Percentiles rank a stretch among this genome's conserved stretches.
Evolutionary conservation across 2,113 vertebrate species (phyloP).

Genomic region (Calonectris borealis): DNA sequence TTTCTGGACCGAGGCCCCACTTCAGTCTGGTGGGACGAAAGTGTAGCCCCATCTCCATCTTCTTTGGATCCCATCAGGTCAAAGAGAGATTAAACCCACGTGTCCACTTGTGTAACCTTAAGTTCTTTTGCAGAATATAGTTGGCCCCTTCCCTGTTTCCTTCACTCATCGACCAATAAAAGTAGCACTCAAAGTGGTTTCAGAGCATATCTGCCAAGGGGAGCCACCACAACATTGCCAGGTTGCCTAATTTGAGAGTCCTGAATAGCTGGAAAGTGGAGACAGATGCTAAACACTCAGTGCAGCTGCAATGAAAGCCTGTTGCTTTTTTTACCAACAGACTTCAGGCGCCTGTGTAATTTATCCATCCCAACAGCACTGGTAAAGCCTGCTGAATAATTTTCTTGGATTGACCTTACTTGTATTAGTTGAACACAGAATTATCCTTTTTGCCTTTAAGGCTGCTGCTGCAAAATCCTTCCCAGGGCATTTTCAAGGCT

Average conservation of each 20-base stretch:
- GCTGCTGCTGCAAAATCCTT: background rate
- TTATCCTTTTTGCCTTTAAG: background rate
- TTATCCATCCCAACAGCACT: background rate
- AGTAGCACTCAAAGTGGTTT: background rate
- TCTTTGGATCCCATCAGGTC: no score
- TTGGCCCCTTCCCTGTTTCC: background rate
- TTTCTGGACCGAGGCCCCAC: background rate
- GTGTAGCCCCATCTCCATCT: background rate
- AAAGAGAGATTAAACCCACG: background rate
- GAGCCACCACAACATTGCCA: background rate
- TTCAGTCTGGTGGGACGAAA: background rate
- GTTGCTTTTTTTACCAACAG: background rate
- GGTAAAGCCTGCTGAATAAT: background rate
- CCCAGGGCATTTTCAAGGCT: background rate
- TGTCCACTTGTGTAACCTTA: background rate
- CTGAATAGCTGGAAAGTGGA: background rate
- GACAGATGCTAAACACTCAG: background rate
- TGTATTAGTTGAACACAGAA: background rate
- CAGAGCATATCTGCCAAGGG: background rate
- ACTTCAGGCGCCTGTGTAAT: background rate
- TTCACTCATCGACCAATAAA: background rate
- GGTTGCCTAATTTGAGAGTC: background rate
- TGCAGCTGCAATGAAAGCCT: background rate
- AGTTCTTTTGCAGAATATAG: background rate
- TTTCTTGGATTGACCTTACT: background rate